Conservation (phyloP, 1,140 invertebrate species). For the Drosophila punjabiensis region DNA sequence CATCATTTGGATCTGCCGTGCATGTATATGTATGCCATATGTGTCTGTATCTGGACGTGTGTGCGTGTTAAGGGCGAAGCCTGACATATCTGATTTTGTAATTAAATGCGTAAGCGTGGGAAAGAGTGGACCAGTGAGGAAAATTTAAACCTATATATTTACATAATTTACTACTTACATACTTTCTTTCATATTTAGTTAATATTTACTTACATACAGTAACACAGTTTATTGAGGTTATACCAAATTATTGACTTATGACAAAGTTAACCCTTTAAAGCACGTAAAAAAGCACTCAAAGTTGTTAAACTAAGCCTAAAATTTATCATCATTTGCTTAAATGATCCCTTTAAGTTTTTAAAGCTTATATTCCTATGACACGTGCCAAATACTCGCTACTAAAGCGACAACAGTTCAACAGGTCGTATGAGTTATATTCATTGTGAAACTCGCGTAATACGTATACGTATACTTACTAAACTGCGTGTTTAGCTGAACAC, state of each 20-base stretch:
- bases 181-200: neutral
- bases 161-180: neutral
- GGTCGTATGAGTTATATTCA: slow-evolving; percentile 3
- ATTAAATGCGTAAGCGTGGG: slow-evolving; percentile 53
- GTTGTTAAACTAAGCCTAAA: neutral
- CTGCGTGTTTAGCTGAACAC: neutral
- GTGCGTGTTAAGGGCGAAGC: slow-evolving; percentile 36
- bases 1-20: neutral
- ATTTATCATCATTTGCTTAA: neutral
- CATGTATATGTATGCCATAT: neutral
- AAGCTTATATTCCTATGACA: neutral
- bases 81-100: slow-evolving; percentile 55
- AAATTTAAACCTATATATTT: neutral
- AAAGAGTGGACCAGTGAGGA: slow-evolving; percentile 3
- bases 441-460: neutral
- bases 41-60: slow-evolving; percentile 1
- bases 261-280: neutral
- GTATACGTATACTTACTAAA: neutral
- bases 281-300: neutral
- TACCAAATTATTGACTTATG: too few species aligned
- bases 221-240: neutral
- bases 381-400: neutral
- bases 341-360: neutral
- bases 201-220: neutral
- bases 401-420: neutral